phyloP scores from a whole-genome alignment of 35 echinoderm and acorn worm genomes.

The Apostichopus japonicus region DNA sequence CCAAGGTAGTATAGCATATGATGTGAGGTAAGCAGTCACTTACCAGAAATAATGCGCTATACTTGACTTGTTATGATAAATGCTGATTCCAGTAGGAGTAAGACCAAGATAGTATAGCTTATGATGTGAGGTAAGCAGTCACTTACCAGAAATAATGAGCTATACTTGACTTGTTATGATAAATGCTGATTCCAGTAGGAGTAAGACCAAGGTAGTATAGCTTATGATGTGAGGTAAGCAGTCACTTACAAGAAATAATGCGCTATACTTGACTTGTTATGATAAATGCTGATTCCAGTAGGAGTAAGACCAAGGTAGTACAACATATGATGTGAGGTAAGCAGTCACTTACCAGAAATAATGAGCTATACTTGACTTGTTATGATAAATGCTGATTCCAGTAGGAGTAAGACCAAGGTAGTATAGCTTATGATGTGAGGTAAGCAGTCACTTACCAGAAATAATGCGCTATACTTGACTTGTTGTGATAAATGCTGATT shows the following conservation, averaged over 20 bases:
- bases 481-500: constrained; percentile 87
- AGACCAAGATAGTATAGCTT: constrained; percentile 82
- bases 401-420: constrained; percentile 86
- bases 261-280: constrained; percentile 81
- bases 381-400: constrained; percentile 87
- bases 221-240: no score
- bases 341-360: no score
- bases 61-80: constrained; percentile 88
- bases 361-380: constrained; percentile 73
- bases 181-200: constrained; percentile 88
- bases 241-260: no score
- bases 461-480: constrained; percentile 83
- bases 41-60: not conserved
- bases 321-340: not conserved
- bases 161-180: constrained; percentile 75
- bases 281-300: constrained; percentile 85
- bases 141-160: no score
- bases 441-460: no score
- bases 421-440: constrained; percentile 39
- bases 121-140: no score
- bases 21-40: no score
- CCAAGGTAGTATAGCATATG: constrained; percentile 82
- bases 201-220: constrained; percentile 65
- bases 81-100: constrained; percentile 85
- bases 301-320: constrained; percentile 93